A percentile compares a stretch with the other conserved stretches of the same genome.
Evolutionary conservation across 2,113 vertebrate genomes (phyloP).

Genomic region (Embiotoca jacksoni): DNA sequence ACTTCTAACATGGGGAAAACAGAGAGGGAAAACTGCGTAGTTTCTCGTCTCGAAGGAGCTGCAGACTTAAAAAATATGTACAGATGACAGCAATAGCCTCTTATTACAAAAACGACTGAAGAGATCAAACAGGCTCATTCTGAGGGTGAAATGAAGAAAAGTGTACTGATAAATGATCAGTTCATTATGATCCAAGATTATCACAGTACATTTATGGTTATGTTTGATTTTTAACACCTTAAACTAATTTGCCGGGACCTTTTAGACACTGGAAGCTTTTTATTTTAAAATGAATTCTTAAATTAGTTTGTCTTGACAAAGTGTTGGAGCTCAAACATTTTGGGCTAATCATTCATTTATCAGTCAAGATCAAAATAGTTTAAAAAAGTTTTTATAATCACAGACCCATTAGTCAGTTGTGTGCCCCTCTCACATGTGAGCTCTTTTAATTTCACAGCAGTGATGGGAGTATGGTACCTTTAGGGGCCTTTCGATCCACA

Average conservation of each 20-base stretch:
- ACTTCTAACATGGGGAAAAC: neutral
- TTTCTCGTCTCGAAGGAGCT: constrained; percentile 40
- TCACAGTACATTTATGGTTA: neutral
- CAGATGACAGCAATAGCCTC: neutral
- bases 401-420: neutral
- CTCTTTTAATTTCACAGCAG: neutral
- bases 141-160: too few species aligned
- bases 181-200: neutral
- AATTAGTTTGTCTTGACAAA: too few species aligned
- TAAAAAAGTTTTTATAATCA: neutral
- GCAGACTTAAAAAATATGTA: constrained; percentile 5
- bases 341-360: too few species aligned
- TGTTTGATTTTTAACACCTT: neutral
- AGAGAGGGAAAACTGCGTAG: constrained; percentile 72
- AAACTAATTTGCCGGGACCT: neutral
- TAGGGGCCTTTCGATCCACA: neutral
- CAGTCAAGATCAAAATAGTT: neutral
- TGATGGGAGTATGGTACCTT: neutral
- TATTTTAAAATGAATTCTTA: too few species aligned
- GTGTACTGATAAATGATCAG: too few species aligned
- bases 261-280: too few species aligned
- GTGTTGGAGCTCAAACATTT: too few species aligned
- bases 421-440: neutral
- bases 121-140: neutral
- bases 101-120: neutral